Evolutionary conservation across 2,888 invertebrate genomes (phyloP), one percentile per base, ranked within the genome.

Genomic region (Scaptomyza flava): DNA sequence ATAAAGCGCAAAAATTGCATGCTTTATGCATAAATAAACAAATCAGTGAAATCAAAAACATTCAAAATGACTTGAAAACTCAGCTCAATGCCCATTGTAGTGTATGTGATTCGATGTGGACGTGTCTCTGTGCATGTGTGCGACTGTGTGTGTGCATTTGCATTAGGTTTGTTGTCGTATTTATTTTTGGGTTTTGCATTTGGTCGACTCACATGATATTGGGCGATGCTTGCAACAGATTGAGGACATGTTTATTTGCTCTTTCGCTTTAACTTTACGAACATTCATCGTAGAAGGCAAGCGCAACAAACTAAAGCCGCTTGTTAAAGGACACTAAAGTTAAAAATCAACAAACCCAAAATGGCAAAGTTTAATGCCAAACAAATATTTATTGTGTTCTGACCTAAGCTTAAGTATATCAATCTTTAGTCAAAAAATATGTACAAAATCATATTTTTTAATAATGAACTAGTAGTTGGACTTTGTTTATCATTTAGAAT

Each of bases 41-140:
- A 84, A 84, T 84, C 88, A 84, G 72, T 88, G 87, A 74, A 88
- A 88, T 88, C 87, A 88, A 88, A 87, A 82, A 85, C 87, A 87
- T 87, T 81, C 79, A 66, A 72, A 82, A 87, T 84, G 85, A 85
- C 87, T 87, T 81, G 54, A 71, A 78, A 84, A 75, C 87, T 77
- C 86, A 86, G 70, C 80, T 77, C 74, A 68, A 80, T 81, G 81
- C 71, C 78, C 84, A 86, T 64, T 75, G 74, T 81, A 62, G 42
- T 83, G 45, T 23, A 31, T 62, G 59, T 53, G 62, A 57, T 50
- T 31, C 34, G 42, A 27, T 51, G 33, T 23, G 20, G 36, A 42
- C 42, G 12, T 41, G 33, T 38, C n/a, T 20, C 9, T 11, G 0
- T 45, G 9, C 33, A 3, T 20, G 11, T 11, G 0, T 45, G 9